phyloP scores from a whole-genome alignment of 2,888 invertebrate species.

The Myopa tessellatipennis region DNA sequence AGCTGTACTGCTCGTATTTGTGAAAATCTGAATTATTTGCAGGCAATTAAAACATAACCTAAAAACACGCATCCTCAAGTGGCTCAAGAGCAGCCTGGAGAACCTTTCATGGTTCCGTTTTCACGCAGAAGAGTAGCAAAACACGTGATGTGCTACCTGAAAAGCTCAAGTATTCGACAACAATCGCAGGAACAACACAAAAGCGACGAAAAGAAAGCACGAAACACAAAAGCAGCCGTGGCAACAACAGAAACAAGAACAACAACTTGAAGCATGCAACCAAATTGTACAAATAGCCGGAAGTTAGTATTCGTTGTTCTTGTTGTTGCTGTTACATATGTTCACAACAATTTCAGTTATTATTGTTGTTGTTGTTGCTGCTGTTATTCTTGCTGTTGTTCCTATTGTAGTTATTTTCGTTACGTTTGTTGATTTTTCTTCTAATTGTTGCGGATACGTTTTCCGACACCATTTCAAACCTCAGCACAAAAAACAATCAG shows the following conservation, averaged over 20 bases:
- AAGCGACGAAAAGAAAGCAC: too few relatives aligned
- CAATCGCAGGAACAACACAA: background rate
- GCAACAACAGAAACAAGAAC: conserved; percentile 30
- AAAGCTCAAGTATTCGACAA: background rate
- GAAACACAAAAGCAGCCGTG: background rate
- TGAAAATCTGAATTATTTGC: conserved; percentile 43
- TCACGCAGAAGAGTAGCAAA: conserved; percentile 35
- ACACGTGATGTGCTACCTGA: background rate
- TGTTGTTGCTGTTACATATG: background rate
- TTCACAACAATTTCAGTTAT: background rate
- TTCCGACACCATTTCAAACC: conserved; percentile 68
- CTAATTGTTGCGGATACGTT: conserved; percentile 68
- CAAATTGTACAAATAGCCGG: conserved; percentile 32
- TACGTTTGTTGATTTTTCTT: conserved; percentile 64
- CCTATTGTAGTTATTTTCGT: background rate
- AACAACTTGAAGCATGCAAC: conserved; percentile 16
- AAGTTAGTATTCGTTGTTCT: conserved; percentile 23
- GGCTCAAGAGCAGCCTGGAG: conserved; percentile 45
- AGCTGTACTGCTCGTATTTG: background rate
- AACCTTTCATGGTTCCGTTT: conserved; percentile 54
- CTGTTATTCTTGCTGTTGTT: conserved; percentile 2
- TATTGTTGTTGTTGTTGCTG: conserved; percentile 24
- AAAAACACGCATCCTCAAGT: conserved; percentile 58
- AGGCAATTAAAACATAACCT: conserved; percentile 68
- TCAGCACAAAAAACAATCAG: conserved; percentile 59